A percentile compares a stretch with the other conserved stretches of the same genome.
These are phyloP conservation scores for Corythornis vintsioides DNA, from an alignment of 2,113 vertebrate species.

Conservation along the genomic window DNA sequence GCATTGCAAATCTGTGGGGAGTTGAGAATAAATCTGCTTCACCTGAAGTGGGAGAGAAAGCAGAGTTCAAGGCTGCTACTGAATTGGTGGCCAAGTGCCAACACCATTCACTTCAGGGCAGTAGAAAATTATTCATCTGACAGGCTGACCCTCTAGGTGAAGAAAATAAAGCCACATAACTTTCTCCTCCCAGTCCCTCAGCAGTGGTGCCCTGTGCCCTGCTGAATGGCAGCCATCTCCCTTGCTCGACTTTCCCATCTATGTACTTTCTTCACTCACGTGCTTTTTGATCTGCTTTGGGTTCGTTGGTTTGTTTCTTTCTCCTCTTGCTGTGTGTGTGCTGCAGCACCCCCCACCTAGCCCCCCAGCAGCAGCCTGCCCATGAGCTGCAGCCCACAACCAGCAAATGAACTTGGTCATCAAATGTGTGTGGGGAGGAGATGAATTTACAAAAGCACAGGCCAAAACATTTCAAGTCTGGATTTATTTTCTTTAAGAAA, in stretches of 20 bases:
- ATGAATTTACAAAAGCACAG: neutral
- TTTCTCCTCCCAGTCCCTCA: neutral
- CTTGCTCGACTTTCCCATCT: neutral
- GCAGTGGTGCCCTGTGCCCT: neutral
- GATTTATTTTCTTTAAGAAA: neutral
- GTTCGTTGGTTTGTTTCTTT: neutral
- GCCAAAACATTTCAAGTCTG: neutral
- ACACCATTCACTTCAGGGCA: neutral
- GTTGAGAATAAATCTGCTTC: slow-evolving; percentile 52
- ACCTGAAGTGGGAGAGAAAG: slow-evolving; percentile 39
- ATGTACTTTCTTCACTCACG: neutral
- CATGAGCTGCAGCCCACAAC: slow-evolving; percentile 4
- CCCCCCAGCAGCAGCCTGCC: neutral
- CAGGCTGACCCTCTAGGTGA: neutral
- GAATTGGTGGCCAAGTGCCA: slow-evolving; percentile 54
- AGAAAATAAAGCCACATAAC: neutral
- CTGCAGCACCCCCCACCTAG: neutral
- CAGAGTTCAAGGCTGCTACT: slow-evolving; percentile 58
- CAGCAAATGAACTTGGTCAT: neutral
- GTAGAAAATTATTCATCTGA: slow-evolving; percentile 35
- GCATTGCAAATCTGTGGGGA: slow-evolving; percentile 23
- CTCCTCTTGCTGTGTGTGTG: neutral
- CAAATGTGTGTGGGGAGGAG: neutral
- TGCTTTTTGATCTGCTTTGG: neutral
- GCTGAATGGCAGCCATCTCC: neutral